Conservation (phyloP, 2,113 vertebrate genomes). For the mouse (Mus musculus) region DNA sequence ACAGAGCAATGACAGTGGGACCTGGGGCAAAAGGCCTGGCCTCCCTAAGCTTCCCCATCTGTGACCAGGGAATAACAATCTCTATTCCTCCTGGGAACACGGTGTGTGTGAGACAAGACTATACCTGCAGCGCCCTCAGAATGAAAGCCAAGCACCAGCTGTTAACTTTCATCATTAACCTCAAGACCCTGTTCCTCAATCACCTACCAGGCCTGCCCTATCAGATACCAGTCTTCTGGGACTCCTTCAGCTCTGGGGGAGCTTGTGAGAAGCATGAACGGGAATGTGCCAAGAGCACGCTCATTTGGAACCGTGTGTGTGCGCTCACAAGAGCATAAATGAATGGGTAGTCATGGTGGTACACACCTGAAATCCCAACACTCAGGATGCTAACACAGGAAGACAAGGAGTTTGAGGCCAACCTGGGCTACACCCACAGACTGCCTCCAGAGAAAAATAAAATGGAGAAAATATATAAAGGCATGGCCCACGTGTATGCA, state of each 20-base stretch:
- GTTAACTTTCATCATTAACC: background rate
- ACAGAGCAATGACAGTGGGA: background rate
- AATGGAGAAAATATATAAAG: background rate
- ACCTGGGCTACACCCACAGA: background rate
- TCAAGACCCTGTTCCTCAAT: background rate
- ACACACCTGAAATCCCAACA: background rate
- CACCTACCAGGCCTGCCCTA: background rate
- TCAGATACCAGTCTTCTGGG: background rate
- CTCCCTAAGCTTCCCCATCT: conserved; percentile 12
- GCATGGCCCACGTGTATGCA: background rate
- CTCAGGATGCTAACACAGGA: background rate
- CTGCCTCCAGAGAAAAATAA: background rate
- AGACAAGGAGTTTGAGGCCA: background rate
- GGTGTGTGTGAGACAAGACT: background rate
- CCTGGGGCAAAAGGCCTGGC: background rate
- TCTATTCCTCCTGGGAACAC: background rate
- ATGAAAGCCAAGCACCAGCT: background rate
- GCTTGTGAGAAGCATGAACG: background rate
- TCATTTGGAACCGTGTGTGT: background rate
- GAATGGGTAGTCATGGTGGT: background rate
- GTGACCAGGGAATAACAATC: background rate
- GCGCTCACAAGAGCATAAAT: background rate
- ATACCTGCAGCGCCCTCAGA: background rate
- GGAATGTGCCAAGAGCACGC: background rate
- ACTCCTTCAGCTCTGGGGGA: background rate